Evolutionary conservation across 2,797 vertebrate genomes (phyloP).

Genomic region (Microctenopoma lineatum): DNA sequence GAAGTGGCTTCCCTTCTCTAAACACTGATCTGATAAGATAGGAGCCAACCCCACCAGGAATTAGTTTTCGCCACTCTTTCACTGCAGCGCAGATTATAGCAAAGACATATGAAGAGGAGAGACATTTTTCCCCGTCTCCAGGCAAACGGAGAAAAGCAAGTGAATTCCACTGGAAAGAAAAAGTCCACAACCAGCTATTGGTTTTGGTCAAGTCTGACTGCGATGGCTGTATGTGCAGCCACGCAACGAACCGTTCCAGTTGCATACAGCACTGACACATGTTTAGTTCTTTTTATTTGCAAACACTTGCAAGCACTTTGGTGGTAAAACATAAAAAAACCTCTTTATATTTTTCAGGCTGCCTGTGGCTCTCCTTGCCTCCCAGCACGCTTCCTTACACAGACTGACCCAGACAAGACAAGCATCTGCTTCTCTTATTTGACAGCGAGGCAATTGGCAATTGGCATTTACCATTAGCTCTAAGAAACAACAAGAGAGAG

Average conservation of each 20-base stretch:
- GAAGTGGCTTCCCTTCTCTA: constrained; percentile 70
- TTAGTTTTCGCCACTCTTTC: constrained; percentile 63
- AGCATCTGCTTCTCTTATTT: constrained; percentile 68
- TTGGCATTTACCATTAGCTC: constrained; percentile 32
- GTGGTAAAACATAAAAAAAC: too few species aligned
- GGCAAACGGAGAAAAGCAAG: constrained; percentile 23
- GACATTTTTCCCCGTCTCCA: constrained; percentile 49
- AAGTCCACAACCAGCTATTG: constrained; percentile 47
- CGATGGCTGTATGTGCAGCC: too few species aligned
- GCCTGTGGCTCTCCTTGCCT: too few species aligned
- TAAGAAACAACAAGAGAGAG: constrained; percentile 30
- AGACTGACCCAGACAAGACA: constrained; percentile 37
- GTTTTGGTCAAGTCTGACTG: constrained; percentile 42
- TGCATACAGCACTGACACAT: too few species aligned
- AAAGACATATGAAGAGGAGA: constrained; percentile 25
- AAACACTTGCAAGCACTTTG: too few species aligned
- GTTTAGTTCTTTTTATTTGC: too few species aligned
- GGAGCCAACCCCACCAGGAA: constrained; percentile 66
- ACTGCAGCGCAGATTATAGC: constrained; percentile 44
- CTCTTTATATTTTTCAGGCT: too few species aligned
- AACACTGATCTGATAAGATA: constrained; percentile 78
- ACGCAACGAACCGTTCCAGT: too few species aligned
- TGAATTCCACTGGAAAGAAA: constrained; percentile 41
- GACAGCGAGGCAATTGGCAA: constrained; percentile 37
- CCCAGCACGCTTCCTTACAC: too few species aligned